Base-by-base conservation (phyloP, 1,140 invertebrate genomes). In the Aplysia californica region DNA sequence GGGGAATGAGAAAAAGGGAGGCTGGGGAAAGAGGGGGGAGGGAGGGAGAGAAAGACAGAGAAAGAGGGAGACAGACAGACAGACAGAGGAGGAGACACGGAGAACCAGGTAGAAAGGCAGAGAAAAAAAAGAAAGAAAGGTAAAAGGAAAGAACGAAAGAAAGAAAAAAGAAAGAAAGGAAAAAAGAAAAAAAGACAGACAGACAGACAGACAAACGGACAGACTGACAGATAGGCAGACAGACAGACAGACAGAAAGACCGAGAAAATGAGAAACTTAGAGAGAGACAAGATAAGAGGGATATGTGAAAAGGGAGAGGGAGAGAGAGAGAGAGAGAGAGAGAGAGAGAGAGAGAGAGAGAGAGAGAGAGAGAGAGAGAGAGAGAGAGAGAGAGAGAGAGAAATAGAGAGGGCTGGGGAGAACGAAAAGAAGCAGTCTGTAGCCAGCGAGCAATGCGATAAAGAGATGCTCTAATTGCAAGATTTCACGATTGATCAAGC, bases 381-480 rank as follows among this genome's bases (percentile, higher is more conserved):
- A n/a, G n/a, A n/a, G n/a, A n/a, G n/a, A n/a, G n/a, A n/a, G n/a
- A n/a, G n/a, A n/a, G n/a, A n/a, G n/a, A n/a, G n/a, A n/a, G n/a
- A n/a, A n/a, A n/a, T n/a, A n/a, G n/a, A n/a, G n/a, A n/a, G n/a
- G n/a, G n/a, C n/a, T n/a, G n/a, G n/a, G n/a, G n/a, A n/a, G n/a
- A n/a, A n/a, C n/a, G n/a, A n/a, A n/a, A n/a, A n/a, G n/a, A n/a
- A n/a, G n/a, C n/a, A n/a, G n/a, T n/a, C n/a, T n/a, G n/a, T n/a
- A n/a, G n/a, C n/a, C n/a, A n/a, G n/a, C n/a, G n/a, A n/a, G n/a
- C n/a, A n/a, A n/a, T n/a, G 59, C 65, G 70, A 77, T 80, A 77
- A 80, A 77, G 76, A 74, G 76, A 26, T 35, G 70, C 75, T 77
- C 79, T 80, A 77, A 76, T 80, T 75, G 75, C 75, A 74, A 76